Evolutionary conservation across 2,797 vertebrate species (phyloP).

Genomic region (Poeciliopsis turneri): DNA sequence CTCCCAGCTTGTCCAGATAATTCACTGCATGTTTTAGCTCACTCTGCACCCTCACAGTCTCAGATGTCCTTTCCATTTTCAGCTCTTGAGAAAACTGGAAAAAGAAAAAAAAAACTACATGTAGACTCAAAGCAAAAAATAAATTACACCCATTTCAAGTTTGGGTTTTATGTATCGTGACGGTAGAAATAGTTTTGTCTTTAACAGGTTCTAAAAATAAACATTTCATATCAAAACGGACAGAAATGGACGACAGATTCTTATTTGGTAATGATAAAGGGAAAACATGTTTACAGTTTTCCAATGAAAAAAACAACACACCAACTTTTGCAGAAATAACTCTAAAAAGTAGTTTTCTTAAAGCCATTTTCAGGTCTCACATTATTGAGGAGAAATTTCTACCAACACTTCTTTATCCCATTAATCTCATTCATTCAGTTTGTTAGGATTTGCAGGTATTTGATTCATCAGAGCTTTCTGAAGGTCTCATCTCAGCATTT

Average conservation of each 20-base stretch:
- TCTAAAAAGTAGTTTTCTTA: background rate
- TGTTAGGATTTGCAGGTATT: background rate
- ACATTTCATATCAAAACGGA: background rate
- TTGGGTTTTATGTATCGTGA: background rate
- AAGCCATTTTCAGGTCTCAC: background rate
- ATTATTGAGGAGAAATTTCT: background rate
- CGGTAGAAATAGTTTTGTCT: background rate
- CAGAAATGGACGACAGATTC: background rate
- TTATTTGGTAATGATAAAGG: background rate
- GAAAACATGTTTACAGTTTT: background rate
- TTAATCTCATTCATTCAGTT: background rate
- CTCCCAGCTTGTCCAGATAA: constrained; percentile 66
- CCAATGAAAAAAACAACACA: background rate
- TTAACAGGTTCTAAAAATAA: background rate
- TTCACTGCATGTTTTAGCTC: constrained; percentile 78
- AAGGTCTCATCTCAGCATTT: background rate
- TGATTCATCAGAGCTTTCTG: background rate
- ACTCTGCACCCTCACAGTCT: constrained; percentile 63
- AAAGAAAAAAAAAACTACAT: background rate
- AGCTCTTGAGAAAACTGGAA: constrained; percentile 78
- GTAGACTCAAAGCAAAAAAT: background rate
- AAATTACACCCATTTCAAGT: background rate
- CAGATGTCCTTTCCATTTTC: constrained; percentile 59
- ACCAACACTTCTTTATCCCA: background rate
- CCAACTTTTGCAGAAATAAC: background rate